Evolutionary conservation across 1,140 invertebrate species (phyloP).

Genomic region (Danaus plexippus): DNA sequence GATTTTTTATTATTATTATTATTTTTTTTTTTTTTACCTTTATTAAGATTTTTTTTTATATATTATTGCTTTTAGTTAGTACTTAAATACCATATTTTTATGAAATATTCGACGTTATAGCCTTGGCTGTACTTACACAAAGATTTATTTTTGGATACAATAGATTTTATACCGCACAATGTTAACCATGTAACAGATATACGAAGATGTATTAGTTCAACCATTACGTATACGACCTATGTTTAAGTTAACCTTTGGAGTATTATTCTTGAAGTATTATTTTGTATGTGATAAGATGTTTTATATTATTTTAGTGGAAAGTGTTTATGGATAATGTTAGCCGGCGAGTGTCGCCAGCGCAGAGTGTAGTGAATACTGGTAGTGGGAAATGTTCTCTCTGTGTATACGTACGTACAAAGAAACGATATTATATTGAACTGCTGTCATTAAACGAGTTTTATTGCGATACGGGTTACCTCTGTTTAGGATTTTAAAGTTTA

Average conservation of each 20-base stretch:
- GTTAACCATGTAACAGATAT: slow-evolving; percentile 29
- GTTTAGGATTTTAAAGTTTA: neutral
- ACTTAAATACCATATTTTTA: slow-evolving; percentile 45
- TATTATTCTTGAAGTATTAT: slow-evolving; percentile 69
- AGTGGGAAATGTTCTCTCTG: slow-evolving; percentile 46
- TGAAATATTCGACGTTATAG: slow-evolving; percentile 32
- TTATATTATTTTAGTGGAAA: slow-evolving; percentile 62
- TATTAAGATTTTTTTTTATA: slow-evolving; percentile 35
- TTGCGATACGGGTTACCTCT: slow-evolving; percentile 1
- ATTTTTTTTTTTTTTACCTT: slow-evolving; percentile 39
- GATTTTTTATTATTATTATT: slow-evolving; percentile 30
- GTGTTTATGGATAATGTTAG: slow-evolving; percentile 63
- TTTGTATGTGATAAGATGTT: slow-evolving; percentile 68
- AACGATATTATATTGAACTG: slow-evolving; percentile 64
- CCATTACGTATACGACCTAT: slow-evolving; percentile 61
- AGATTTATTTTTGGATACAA: slow-evolving; percentile 35
- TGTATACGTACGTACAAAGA: slow-evolving; percentile 69
- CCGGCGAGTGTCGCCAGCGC: slow-evolving; percentile 43
- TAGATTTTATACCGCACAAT: slow-evolving; percentile 27
- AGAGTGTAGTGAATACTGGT: slow-evolving; percentile 58
- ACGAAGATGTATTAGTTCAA: slow-evolving; percentile 32
- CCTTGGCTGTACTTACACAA: slow-evolving; percentile 52
- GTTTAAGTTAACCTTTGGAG: slow-evolving; percentile 55
- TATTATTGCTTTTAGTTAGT: slow-evolving; percentile 42
- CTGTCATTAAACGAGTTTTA: slow-evolving; percentile 46